These are phyloP conservation scores for Montipora capricornis DNA, from an alignment of 64 coral and sea anemone genomes.

Conservation along the genomic window DNA sequence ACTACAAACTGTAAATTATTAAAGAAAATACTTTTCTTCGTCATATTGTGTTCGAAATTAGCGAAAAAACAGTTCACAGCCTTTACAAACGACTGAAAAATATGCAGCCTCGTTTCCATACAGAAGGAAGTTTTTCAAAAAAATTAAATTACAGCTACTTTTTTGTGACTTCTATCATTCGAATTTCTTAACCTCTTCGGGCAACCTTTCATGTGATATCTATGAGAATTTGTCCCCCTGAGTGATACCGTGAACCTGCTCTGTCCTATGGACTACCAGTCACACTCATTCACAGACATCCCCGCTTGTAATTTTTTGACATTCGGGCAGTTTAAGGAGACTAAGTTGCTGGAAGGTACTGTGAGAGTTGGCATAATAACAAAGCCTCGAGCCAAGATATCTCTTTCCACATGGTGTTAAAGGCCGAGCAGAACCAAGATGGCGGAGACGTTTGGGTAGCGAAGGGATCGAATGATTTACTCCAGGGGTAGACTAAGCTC, in stretches of 20 bases:
- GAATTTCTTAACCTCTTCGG: no score
- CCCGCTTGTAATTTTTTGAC: no score
- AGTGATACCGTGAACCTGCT: no score
- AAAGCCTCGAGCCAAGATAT: conserved; percentile 4
- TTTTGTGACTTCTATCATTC: background rate
- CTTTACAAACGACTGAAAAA: background rate
- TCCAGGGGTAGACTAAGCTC: no score
- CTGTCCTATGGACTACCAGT: no score
- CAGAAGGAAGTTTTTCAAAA: background rate
- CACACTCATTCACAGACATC: no score
- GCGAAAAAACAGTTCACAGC: background rate
- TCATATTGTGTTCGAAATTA: background rate
- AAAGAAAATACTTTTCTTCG: background rate
- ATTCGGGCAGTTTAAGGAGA: background rate
- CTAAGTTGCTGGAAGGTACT: conserved; percentile 11
- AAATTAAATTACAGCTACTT: background rate
- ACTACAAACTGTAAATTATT: background rate
- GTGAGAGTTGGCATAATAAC: conserved; percentile 26
- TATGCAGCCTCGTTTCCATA: background rate
- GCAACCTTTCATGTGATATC: no score
- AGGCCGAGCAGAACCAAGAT: background rate
- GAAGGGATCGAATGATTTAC: no score
- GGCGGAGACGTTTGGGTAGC: no score
- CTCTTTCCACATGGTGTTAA: background rate
- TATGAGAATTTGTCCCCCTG: no score